Evolutionary conservation across 2,888 invertebrate genomes (phyloP), one percentile per base, ranked within the genome.

Genomic region (Hyalella azteca): DNA sequence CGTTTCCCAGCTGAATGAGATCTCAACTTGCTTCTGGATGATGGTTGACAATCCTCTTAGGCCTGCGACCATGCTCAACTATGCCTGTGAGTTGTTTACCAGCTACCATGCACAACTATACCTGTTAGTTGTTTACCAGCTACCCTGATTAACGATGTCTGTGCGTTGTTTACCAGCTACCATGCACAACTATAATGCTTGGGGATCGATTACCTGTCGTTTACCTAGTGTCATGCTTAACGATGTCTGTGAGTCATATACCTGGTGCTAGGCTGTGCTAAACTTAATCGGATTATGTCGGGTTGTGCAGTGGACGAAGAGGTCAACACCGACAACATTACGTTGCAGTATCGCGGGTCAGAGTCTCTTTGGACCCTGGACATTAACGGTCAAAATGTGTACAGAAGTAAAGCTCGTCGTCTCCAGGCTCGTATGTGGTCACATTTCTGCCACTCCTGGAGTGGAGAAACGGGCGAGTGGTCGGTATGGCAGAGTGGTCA

Each of bases 371-470:
- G 54, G 54, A 40, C 41, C 3, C 41, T 79, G 22, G 39, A 40
- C 29, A 50, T 79, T 22, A 79, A 79, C 73, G 75, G 59, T 41
- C 26, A 40, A 1, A 19, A 40, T 5, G 79, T 54, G 29, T 73
- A 73, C 75, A 36, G 22, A 7, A 59, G 49, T 3, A 54, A 54
- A 11, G 39, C 54, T 29, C 50, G 26, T 4, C 73, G 19, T 13
- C 73, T 29, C 19, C 32, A 39, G 19, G n/a, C 54, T 7, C 22
- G 39, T 9, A 59, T 29, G 11, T 79, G 79, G 79, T 32, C 45
- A 54, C 79, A 79, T 29, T 26, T 41, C 15, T 73, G 73, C 45
- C 79, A 79, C 15, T 79, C 79, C 7, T 79, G 79, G 79, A 49
- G 39, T 29, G 50, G 66, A 26, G 19, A 36, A 22, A 26, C 79